Percentiles rank a stretch among this genome's conserved stretches.
Evolutionary conservation across 2,113 vertebrate species (phyloP).

Genomic region (Edolisoma coerulescens): DNA sequence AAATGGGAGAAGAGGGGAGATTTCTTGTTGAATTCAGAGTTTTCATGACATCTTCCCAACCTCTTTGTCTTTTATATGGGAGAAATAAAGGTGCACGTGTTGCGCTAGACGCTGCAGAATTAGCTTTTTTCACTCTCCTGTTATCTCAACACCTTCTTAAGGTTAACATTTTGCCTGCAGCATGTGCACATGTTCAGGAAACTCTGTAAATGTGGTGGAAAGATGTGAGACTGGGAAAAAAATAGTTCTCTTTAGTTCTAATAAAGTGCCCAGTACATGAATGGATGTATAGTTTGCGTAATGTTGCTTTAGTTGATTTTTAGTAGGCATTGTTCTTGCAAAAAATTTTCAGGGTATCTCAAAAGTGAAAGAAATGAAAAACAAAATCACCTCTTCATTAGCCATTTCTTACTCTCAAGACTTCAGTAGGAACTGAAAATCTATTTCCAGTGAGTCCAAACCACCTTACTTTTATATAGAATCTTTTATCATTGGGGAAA

Average conservation of each 20-base stretch:
- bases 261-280: not conserved
- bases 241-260: not conserved
- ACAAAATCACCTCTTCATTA: not conserved
- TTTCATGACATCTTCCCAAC: not conserved
- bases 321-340: not conserved
- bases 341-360: not conserved
- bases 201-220: not conserved
- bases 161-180: not conserved
- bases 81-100: not conserved
- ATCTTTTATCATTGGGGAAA: not conserved
- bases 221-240: not conserved
- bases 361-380: not conserved
- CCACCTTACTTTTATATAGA: not conserved
- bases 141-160: not conserved
- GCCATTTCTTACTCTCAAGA: not conserved
- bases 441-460: not conserved
- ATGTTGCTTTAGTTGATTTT: not conserved
- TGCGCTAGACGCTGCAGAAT: not conserved
- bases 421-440: not conserved
- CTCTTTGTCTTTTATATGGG: not conserved
- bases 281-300: not conserved
- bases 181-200: not conserved
- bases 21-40: not conserved
- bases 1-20: not conserved
- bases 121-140: not conserved